Evolutionary conservation across 1,140 invertebrate species (phyloP).

Genomic region (Aphidius gifuensis): DNA sequence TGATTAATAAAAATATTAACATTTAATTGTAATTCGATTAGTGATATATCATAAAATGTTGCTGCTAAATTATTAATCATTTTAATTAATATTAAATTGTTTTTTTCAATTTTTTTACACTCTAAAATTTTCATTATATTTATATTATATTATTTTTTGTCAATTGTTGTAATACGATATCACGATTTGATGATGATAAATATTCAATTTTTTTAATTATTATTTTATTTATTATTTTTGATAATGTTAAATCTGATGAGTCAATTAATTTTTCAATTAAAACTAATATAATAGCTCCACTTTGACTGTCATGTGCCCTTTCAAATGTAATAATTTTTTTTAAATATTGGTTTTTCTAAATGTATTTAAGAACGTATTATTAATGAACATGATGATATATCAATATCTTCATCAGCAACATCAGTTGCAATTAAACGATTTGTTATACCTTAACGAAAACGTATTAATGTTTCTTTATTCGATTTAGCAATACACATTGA

Average conservation of each 20-base stretch:
- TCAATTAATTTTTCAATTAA: too few species aligned
- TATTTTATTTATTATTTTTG: not conserved
- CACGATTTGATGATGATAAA: conserved; percentile 59
- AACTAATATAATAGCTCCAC: too few species aligned
- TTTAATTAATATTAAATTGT: conserved; percentile 43
- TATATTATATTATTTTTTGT: too few species aligned
- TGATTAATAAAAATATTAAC: conserved; percentile 61
- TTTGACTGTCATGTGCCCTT: too few species aligned
- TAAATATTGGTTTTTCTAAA: conserved; percentile 21
- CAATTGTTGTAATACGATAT: conserved; percentile 60
- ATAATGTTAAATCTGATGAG: too few species aligned
- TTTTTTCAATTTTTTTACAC: conserved; percentile 30
- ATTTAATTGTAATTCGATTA: conserved; percentile 75
- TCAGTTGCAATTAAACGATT: conserved; percentile 81
- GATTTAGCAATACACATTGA: conserved; percentile 55
- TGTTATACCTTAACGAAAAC: conserved; percentile 60
- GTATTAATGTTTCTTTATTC: conserved; percentile 61
- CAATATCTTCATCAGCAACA: conserved; percentile 83
- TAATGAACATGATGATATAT: conserved; percentile 78
- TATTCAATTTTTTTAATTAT: conserved; percentile 60
- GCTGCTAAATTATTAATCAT: conserved; percentile 58
- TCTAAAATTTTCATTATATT: conserved; percentile 37
- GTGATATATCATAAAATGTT: conserved; percentile 81
- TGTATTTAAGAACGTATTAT: conserved; percentile 72
- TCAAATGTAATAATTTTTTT: too few species aligned